Evolutionary conservation across 2,888 invertebrate species (phyloP).

Genomic region (Morinoia aosen): DNA sequence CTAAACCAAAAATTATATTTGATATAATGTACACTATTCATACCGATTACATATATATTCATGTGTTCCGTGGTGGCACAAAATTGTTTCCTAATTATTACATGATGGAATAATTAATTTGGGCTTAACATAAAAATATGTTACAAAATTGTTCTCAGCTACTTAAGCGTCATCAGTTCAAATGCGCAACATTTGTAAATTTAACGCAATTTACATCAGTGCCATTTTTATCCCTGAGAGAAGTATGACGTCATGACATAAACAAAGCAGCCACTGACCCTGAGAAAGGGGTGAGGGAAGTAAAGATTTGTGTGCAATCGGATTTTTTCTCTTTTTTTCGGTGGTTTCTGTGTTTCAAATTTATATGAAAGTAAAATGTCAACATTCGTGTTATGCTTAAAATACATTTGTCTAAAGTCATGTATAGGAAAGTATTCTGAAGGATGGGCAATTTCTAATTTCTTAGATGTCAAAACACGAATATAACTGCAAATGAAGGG

Average conservation of each 20-base stretch:
- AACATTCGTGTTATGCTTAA: not conserved
- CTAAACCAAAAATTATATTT: not conserved
- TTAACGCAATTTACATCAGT: not conserved
- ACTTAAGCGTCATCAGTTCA: not conserved
- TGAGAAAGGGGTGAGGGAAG: not conserved
- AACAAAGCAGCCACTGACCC: conserved; percentile 32
- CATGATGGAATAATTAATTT: not conserved
- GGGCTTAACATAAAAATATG: not conserved
- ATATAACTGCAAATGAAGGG: not conserved
- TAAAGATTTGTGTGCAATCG: not conserved
- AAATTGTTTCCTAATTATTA: not conserved
- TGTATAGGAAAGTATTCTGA: not conserved
- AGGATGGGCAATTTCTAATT: no score
- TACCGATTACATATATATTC: not conserved
- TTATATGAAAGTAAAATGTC: not conserved
- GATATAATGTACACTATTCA: not conserved
- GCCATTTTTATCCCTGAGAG: conserved; percentile 29
- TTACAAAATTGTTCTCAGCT: not conserved
- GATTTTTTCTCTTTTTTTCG: not conserved
- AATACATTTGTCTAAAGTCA: not conserved
- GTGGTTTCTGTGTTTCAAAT: not conserved
- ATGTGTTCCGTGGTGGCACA: not conserved
- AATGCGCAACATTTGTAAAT: not conserved
- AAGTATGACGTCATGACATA: conserved; percentile 30
- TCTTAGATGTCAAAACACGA: no score